Evolutionary conservation across 2,888 invertebrate genomes (phyloP).

Genomic region (Anoplius nigerrimus): DNA sequence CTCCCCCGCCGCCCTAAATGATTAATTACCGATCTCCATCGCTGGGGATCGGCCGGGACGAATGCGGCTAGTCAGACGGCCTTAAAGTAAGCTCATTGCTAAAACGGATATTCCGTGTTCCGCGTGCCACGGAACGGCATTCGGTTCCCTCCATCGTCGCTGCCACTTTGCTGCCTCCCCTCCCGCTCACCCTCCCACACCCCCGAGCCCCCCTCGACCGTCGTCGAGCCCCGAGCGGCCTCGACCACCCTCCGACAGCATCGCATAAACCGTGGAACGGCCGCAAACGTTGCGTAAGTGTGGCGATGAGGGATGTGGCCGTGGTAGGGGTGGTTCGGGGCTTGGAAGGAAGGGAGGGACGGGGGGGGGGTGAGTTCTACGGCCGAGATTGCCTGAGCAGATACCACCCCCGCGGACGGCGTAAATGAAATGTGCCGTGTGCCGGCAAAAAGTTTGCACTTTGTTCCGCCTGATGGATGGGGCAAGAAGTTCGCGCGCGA

Average conservation of each 20-base stretch:
- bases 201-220: conserved; percentile 3
- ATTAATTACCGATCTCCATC: conserved; percentile 71
- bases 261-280: conserved; percentile 10
- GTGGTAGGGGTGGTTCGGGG: conserved; percentile 19
- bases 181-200: conserved; percentile 10
- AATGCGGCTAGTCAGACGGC: conserved; percentile 45
- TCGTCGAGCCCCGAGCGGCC: conserved; percentile 33
- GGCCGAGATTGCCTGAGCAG: conserved; percentile 33
- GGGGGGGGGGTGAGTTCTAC: conserved; percentile 16
- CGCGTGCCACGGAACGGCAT: conserved; percentile 61
- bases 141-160: conserved; percentile 50
- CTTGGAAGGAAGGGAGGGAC: conserved; percentile 3
- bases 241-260: conserved; percentile 13
- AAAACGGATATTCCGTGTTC: conserved; percentile 72
- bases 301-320: conserved; percentile 28
- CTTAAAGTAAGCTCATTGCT: conserved; percentile 67
- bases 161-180: conserved; percentile 41
- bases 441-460: conserved; percentile 41
- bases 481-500: conserved; percentile 36
- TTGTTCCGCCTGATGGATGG: conserved; percentile 50
- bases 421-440: conserved; percentile 53
- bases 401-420: conserved; percentile 24
- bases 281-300: conserved; percentile 44
- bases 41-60: conserved; percentile 48
- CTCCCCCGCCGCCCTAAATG: conserved; percentile 62